Evolutionary conservation across 1,140 invertebrate genomes (phyloP).

Genomic region (Vollenhovia emeryi): DNA sequence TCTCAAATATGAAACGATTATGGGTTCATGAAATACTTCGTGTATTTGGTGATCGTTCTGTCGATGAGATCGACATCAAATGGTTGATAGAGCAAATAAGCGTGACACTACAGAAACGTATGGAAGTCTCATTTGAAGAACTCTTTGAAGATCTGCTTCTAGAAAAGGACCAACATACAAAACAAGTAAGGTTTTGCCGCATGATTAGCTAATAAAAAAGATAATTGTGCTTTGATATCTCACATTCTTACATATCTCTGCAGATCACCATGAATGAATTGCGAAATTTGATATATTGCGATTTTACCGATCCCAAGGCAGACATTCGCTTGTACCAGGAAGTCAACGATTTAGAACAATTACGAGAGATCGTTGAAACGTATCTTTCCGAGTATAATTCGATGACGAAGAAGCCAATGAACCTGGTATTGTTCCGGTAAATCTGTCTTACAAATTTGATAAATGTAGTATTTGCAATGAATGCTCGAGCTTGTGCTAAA

Average conservation of each 20-base stretch:
- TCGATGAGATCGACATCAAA: conserved; percentile 92
- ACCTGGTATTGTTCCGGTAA: conserved; percentile 96
- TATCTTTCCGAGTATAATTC: conserved; percentile 97
- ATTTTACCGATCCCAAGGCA: conserved; percentile 97
- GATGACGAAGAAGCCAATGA: conserved; percentile 99
- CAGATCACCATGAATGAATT: conserved; percentile 92
- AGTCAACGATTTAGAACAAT: conserved; percentile 92
- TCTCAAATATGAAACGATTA: conserved; percentile 95
- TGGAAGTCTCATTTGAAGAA: conserved; percentile 83
- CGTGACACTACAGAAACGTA: conserved; percentile 86
- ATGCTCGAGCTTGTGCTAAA: neutral
- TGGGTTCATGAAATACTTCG: conserved; percentile 98
- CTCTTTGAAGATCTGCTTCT: conserved; percentile 81
- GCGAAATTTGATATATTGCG: conserved; percentile 96
- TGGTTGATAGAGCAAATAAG: conserved; percentile 92
- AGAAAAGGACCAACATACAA: neutral
- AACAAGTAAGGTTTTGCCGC: neutral
- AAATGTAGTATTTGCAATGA: neutral
- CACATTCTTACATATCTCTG: neutral
- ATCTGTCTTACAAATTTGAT: neutral
- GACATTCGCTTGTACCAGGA: conserved; percentile 96
- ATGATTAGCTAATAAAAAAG: conserved; percentile 13
- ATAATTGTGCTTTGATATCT: neutral
- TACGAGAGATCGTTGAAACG: conserved; percentile 94
- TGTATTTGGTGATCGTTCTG: conserved; percentile 97